Evolutionary conservation across 2,888 invertebrate species (phyloP), one percentile per base, ranked within the genome.

Genomic region (Dione vanillae): DNA sequence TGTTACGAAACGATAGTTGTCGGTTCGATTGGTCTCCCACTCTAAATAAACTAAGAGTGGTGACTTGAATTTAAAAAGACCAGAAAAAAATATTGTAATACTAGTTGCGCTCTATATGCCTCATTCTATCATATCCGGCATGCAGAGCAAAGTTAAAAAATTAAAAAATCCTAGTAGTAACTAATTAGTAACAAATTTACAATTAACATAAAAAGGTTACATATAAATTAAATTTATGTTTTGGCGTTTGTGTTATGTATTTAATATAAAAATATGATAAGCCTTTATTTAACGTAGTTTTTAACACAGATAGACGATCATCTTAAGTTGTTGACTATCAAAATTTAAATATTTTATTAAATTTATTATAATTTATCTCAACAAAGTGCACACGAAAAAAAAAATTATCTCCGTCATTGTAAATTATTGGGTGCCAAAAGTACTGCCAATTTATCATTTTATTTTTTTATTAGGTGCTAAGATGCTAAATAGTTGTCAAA

Each of bases 401-500:
- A 56, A 45, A 58, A 45, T 35, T 67, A 58, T 41, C 20, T 51
- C 27, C 59, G 51, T 59, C 67, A 61, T 41, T 3, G 54, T 65
- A 65, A 67, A 51, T 65, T 65, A 56, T 40, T 51, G 62, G 62
- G 65, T 72, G 73, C 61, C 61, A 58, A 65, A 67, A 58, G 19
- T 41, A 56, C 62, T 74, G 75, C 67, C 68, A 73, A 73, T 74
- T 71, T 75, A 75, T 73, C 61, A 75, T 75, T 77, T 76, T 77
- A 73, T 78, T 75, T 41, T 14, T 59, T 77, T 74, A 76, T 64
- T 56, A 75, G 67, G 75, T 76, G 74, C 71, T 72, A 76, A 75
- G 75, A 62, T 69, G 73, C 71, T 77, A 77, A 78, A 69, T 74
- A 74, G 76, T 80, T 77, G 77, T 76, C 73, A 75, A 78, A 79